Base-by-base conservation (phyloP, 2,797 vertebrate species). In the Rostrhamus sociabilis region DNA sequence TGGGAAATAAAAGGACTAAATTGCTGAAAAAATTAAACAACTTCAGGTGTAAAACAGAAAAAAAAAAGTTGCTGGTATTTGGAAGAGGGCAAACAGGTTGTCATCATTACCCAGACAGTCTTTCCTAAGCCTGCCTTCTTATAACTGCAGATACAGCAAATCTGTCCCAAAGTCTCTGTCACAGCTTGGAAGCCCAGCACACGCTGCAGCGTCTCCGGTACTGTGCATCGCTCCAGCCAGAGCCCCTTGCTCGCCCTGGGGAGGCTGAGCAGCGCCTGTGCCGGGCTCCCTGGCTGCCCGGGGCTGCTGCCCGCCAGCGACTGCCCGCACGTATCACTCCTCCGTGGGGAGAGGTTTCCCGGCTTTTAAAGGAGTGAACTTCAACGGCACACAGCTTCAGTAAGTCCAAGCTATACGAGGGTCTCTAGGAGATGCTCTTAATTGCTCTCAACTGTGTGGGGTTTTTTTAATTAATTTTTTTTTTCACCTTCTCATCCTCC, bases 251-350 rank as follows among this genome's bases (percentile, higher is more conserved):
- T 59, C 4, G 5, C 22, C 22, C 7, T 1, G 5, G 34, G 11
- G 21, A 60, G 47, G 20, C 40, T 47, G 48, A 80, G 55, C 34
- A 67, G 43, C 2, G 2, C 13, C 60, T 18, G 20, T 19, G 36
- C 31, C 4, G 2, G 31, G 31, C 13, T 69, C 17, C 22, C 72
- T 3, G 25, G n/a, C 18, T 74, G 17, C 22, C 72, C 3, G 0
- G 52, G 66, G 12, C 56, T 77, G 40, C 16, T 21, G 56, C 52
- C 26, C 5, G 1, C 27, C 58, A 8, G 27, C 15, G 22, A 27
- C 31, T 4, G 21, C 38, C 1, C 1, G 3, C 2, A 1, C 1
- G 0, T 14, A 22, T 15, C 0, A 0, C 56, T 38, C 55, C 56
- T 47, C 1, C 1, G 19, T 6, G 12, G 19, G n/a, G 45, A 73